These are phyloP conservation scores for Actinostola sp. DNA, from an alignment of 92 coral and sea anemone genomes.

Conservation along the genomic window DNA sequence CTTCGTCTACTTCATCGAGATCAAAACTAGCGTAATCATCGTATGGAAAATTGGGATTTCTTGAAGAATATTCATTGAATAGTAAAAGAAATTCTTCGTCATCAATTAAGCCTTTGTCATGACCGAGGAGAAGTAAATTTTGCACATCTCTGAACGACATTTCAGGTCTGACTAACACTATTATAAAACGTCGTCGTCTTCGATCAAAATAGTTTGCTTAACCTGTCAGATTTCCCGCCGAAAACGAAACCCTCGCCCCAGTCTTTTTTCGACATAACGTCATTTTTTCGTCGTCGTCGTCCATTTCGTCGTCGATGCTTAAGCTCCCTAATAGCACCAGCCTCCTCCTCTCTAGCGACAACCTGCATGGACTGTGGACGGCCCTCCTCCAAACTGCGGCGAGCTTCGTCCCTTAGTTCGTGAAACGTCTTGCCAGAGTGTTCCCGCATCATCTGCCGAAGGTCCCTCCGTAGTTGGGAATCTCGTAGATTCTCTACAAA, in stretches of 20 bases:
- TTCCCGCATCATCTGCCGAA: too few species aligned
- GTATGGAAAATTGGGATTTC: constrained; percentile 14
- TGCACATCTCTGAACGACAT: constrained; percentile 37
- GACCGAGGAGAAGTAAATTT: constrained; percentile 41
- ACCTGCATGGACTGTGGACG: too few species aligned
- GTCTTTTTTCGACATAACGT: constrained; percentile 3
- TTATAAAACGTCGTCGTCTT: too few species aligned
- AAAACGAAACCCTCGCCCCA: constrained; percentile 41
- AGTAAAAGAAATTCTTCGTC: constrained; percentile 33
- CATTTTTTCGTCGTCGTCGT: constrained; percentile 42
- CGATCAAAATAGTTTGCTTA: constrained; percentile 18
- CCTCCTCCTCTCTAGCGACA: too few species aligned
- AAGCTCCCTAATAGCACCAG: constrained; percentile 50
- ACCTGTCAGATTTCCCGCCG: constrained; percentile 41
- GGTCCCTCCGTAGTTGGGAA: too few species aligned
- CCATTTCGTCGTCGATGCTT: constrained; percentile 49
- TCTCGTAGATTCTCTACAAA: too few species aligned
- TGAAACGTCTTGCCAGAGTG: too few species aligned
- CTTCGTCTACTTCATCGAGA: constrained; percentile 3
- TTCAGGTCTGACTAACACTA: too few species aligned
- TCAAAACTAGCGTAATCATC: constrained; percentile 3
- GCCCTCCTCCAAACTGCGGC: too few species aligned
- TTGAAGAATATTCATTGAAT: constrained; percentile 13
- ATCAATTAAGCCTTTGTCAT: constrained; percentile 27
- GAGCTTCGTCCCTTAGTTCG: too few species aligned